phyloP scores from a whole-genome alignment of 2,113 vertebrate species.

The Hippolais icterina region DNA sequence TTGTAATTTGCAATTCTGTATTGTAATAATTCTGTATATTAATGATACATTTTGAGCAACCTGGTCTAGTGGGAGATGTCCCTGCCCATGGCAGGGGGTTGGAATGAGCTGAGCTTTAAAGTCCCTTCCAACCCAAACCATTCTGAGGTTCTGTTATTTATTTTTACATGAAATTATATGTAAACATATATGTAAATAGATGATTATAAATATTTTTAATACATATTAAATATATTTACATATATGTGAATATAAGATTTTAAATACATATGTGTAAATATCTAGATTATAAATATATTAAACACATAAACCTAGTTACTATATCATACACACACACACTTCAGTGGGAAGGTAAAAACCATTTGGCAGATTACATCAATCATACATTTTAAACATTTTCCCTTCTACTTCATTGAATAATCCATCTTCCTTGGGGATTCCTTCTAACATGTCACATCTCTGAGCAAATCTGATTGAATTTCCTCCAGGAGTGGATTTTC shows the following conservation, averaged over 20 bases:
- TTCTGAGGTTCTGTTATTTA: neutral
- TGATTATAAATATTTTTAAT: neutral
- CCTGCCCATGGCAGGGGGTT: neutral
- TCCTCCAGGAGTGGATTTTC: constrained; percentile 16
- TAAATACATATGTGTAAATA: neutral
- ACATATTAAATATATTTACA: too few species aligned
- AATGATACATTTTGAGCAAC: neutral
- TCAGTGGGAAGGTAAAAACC: neutral
- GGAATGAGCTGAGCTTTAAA: neutral
- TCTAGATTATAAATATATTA: neutral
- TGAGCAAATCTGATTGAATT: neutral
- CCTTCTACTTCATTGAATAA: neutral
- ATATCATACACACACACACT: neutral
- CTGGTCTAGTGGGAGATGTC: neutral
- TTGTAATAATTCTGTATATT: too few species aligned
- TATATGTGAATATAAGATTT: too few species aligned
- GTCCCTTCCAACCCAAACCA: neutral
- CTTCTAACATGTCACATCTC: neutral
- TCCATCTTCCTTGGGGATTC: neutral
- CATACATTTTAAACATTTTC: neutral
- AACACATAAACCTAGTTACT: neutral
- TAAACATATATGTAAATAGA: neutral
- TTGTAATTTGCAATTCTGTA: neutral
- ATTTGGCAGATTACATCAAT: neutral
- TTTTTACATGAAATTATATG: neutral